Conservation (phyloP, 2,797 vertebrate genomes). For the Anguilla obscura region DNA sequence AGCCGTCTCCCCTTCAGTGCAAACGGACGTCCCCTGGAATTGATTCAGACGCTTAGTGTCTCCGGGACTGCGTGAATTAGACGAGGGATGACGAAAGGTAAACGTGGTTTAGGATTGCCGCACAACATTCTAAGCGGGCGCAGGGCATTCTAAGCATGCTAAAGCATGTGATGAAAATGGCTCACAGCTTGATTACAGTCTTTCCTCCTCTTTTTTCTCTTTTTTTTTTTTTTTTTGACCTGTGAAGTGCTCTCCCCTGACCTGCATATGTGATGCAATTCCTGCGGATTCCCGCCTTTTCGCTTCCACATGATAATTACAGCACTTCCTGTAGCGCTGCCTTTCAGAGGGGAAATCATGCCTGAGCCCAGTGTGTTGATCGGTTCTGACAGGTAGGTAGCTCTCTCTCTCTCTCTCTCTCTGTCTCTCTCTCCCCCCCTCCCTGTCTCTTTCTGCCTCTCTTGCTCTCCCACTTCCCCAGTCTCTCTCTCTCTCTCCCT, state of each 20-base stretch:
- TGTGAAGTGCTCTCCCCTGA: slow-evolving; percentile 42
- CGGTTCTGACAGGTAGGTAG: slow-evolving; percentile 67
- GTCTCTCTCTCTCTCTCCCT: too few species aligned
- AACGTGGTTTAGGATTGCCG: background rate
- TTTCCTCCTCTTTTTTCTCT: slow-evolving; percentile 44
- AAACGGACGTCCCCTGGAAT: background rate
- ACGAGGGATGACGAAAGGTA: background rate
- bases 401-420: too few species aligned
- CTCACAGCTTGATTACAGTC: slow-evolving; percentile 43
- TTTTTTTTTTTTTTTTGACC: background rate
- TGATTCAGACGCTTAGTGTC: background rate
- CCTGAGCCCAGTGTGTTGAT: slow-evolving; percentile 32
- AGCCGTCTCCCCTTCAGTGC: background rate
- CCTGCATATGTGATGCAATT: slow-evolving; percentile 33
- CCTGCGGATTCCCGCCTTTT: slow-evolving; percentile 51
- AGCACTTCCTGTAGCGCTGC: slow-evolving; percentile 65
- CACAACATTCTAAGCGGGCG: background rate
- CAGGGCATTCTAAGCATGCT: background rate
- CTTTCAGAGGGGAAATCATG: slow-evolving; percentile 62
- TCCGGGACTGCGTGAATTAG: background rate
- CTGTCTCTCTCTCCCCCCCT: too few species aligned
- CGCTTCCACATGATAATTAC: slow-evolving; percentile 71
- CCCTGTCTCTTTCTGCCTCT: too few species aligned
- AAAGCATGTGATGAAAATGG: background rate
- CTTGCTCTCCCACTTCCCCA: too few species aligned